Base-by-base conservation (phyloP, 2,113 vertebrate species). In the Rana temporaria region DNA sequence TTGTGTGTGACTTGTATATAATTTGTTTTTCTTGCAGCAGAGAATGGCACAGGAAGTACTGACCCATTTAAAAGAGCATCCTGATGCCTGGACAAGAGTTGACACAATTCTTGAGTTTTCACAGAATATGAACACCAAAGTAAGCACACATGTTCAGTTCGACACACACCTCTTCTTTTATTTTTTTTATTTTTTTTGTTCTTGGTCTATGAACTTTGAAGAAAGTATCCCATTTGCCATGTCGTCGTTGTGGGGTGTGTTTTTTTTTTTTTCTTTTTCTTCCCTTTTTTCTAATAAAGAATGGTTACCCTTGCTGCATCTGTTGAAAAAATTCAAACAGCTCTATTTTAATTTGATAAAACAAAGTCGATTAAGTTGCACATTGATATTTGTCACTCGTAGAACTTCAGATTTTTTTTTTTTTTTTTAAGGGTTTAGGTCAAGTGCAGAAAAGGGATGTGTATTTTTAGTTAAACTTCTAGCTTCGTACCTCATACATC, bases 41-140 rank as follows among this genome's bases (percentile, higher is more conserved):
- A 93, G 97, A 90, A 95, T 99, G 94, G 98, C 98, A 85, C 98
- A 99, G 86, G 98, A 99, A 90, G 97, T 99, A 74, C 89, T 99
- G 88, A 99, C 98, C 84, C 97, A 97, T 88, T 94, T 99, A 90
- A 99, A 99, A 90, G 98, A 99, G 84, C 98, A 99, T 87, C 98
- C 98, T 77, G 98, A 99, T 87, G 98, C 98, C 0, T 99, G 98
- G 98, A 99, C 97, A 74, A 95, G 98, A 91, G 98, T 99, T 26
- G 98, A 99, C 93, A 99, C 97, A 88, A 99, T 99, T 91, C 89
- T 99, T 93, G 98, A 99, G 90, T 99, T 98, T 90, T 99, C 98
- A 65, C 98, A 99, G 92, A 99, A 98, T 89, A 99, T 99, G 98
- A 99, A 98, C 89, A 99, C 98, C 85, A 99, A 99, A 94, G 97